Conservation (phyloP, 2,797 vertebrate species). For the Molossus alvarezi region DNA sequence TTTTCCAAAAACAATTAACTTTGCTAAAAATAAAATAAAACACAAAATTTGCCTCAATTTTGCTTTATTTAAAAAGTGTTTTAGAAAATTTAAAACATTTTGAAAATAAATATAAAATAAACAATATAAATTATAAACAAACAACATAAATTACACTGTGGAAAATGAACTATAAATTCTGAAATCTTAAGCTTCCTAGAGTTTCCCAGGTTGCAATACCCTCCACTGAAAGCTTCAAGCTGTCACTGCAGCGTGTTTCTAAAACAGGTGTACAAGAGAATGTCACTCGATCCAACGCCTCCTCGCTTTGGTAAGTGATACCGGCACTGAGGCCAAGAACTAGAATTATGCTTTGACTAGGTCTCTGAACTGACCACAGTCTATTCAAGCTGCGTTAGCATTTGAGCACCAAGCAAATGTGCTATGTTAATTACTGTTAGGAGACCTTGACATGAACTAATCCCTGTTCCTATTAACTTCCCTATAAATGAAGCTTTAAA, state of each 20-base stretch:
- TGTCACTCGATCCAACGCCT: slow-evolving; percentile 87
- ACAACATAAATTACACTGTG: slow-evolving; percentile 81
- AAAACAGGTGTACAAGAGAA: slow-evolving; percentile 89
- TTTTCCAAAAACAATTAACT: neutral
- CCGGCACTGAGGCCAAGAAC: slow-evolving; percentile 86
- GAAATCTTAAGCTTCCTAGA: slow-evolving; percentile 84
- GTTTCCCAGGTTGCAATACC: slow-evolving; percentile 82
- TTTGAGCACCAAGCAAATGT: slow-evolving; percentile 75
- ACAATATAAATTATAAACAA: slow-evolving; percentile 85
- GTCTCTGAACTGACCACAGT: slow-evolving; percentile 79
- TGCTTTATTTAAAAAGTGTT: slow-evolving; percentile 44
- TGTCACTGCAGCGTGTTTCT: slow-evolving; percentile 79
- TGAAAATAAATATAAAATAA: slow-evolving; percentile 82
- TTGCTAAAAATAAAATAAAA: slow-evolving; percentile 71
- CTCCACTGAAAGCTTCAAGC: slow-evolving; percentile 9
- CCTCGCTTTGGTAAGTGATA: slow-evolving; percentile 89
- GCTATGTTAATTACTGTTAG: slow-evolving; percentile 85
- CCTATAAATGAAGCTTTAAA: slow-evolving; percentile 79
- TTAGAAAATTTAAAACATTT: slow-evolving; percentile 74
- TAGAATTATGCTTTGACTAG: slow-evolving; percentile 89
- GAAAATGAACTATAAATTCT: slow-evolving; percentile 87
- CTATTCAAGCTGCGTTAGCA: slow-evolving; percentile 75
- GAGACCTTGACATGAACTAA: slow-evolving; percentile 75
- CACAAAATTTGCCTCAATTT: slow-evolving; percentile 68
- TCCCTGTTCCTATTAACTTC: slow-evolving; percentile 77